Percentiles rank a stretch among this genome's conserved stretches.
phyloP scores from a whole-genome alignment of 2,888 invertebrate species.

The Harpagoxenus sublaevis region DNA sequence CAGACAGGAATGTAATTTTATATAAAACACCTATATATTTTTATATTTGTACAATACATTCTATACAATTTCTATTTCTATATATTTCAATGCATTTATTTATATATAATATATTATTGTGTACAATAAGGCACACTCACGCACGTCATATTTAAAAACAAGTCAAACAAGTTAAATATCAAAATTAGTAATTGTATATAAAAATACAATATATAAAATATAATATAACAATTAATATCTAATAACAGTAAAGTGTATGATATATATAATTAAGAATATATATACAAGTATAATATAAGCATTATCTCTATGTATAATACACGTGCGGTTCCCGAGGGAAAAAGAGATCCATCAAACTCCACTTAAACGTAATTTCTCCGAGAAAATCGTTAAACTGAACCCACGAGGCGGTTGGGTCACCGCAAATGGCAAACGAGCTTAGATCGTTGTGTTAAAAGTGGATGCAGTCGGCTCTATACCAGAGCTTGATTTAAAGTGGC shows the following conservation, averaged over 20 bases:
- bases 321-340: background rate
- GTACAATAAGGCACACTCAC: background rate
- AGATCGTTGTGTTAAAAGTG: conserved; percentile 36
- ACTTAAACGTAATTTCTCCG: background rate
- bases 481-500: conserved; percentile 56
- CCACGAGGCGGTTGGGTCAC: background rate
- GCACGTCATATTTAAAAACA: background rate
- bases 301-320: background rate
- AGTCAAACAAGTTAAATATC: background rate
- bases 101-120: background rate
- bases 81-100: background rate
- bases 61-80: background rate
- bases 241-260: background rate
- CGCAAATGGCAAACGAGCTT: conserved; percentile 11
- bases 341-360: too few relatives aligned
- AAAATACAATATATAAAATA: background rate
- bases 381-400: background rate
- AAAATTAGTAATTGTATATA: background rate
- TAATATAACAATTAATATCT: background rate
- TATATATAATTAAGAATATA: background rate
- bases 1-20: background rate
- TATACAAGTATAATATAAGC: background rate
- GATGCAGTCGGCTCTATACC: conserved; percentile 38
- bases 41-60: background rate
- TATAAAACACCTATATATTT: background rate